A percentile compares a stretch with the other conserved stretches of the same genome.
Evolutionary conservation across 2,888 invertebrate species (phyloP).

Genomic region (Cheilosia soror): DNA sequence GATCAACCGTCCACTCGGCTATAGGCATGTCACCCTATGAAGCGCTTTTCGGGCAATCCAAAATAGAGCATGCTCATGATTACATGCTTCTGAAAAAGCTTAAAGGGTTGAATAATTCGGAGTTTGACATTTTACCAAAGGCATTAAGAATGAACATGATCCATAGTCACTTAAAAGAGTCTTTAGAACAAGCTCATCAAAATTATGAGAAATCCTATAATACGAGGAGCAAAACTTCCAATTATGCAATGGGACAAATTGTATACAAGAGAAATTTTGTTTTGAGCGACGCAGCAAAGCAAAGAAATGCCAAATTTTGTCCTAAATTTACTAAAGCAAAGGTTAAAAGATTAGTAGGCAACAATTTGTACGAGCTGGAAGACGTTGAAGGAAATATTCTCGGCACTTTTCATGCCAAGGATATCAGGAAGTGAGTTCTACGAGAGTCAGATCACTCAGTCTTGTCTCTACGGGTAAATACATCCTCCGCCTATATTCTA

Average conservation of each 20-base stretch:
- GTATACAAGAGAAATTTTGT: slow-evolving; percentile 1
- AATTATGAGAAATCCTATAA: background rate
- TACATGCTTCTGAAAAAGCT: background rate
- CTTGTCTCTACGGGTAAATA: too few species aligned
- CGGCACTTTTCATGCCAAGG: background rate
- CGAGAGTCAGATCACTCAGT: too few species aligned
- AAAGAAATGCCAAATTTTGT: slow-evolving; percentile 3
- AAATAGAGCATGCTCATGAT: background rate
- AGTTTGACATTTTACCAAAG: slow-evolving; percentile 13
- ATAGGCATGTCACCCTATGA: too few species aligned
- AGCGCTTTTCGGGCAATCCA: slow-evolving; percentile 8
- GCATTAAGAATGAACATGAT: slow-evolving; percentile 4
- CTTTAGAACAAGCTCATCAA: background rate
- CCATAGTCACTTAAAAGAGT: background rate
- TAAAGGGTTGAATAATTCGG: background rate
- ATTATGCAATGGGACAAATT: background rate
- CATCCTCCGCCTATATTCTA: too few species aligned
- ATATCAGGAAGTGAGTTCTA: background rate
- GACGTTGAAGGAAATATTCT: background rate
- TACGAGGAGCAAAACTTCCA: background rate
- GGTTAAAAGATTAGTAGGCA: background rate
- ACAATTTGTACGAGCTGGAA: background rate
- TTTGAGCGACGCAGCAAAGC: background rate
- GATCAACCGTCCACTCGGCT: too few species aligned
- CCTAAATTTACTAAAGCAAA: slow-evolving; percentile 2